These are phyloP conservation scores for Lates calcarifer DNA, from an alignment of 2,113 vertebrate species.

Conservation along the genomic window DNA sequence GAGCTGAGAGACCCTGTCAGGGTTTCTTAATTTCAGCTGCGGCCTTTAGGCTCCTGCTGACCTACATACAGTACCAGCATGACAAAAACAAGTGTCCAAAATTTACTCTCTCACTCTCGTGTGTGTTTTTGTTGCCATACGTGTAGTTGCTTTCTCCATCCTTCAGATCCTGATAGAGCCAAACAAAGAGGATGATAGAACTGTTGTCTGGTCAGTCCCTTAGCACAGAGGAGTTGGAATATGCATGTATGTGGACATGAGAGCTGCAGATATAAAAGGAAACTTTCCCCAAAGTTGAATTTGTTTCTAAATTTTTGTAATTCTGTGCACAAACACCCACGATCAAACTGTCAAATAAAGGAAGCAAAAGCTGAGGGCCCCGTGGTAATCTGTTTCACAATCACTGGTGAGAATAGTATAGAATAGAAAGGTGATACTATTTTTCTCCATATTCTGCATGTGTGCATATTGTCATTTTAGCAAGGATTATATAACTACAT, in stretches of 20 bases:
- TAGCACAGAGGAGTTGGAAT: not conserved
- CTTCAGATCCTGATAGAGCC: not conserved
- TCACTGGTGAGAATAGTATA: too few relatives aligned
- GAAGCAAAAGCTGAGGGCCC: too few relatives aligned
- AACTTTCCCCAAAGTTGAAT: too few relatives aligned
- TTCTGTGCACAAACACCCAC: too few relatives aligned
- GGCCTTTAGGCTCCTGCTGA: constrained; percentile 71
- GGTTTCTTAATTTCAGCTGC: constrained; percentile 65
- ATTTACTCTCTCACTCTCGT: not conserved
- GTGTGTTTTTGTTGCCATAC: constrained; percentile 6
- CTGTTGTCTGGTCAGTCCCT: not conserved
- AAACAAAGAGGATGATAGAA: not conserved
- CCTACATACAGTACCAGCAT: constrained; percentile 69
- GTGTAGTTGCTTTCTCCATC: not conserved
- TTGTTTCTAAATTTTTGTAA: too few relatives aligned
- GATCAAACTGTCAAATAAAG: too few relatives aligned
- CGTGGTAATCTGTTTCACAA: too few relatives aligned
- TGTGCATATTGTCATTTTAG: too few relatives aligned
- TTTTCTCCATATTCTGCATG: too few relatives aligned
- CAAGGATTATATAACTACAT: not conserved
- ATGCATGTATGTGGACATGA: not conserved
- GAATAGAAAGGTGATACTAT: too few relatives aligned
- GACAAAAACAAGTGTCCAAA: constrained; percentile 25
- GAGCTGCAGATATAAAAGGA: not conserved
- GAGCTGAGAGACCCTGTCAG: constrained; percentile 58